Evolutionary conservation across 30 jellyfish, hydroid and myxozoan genomes (phyloP).

Genomic region (Pelagia noctiluca): DNA sequence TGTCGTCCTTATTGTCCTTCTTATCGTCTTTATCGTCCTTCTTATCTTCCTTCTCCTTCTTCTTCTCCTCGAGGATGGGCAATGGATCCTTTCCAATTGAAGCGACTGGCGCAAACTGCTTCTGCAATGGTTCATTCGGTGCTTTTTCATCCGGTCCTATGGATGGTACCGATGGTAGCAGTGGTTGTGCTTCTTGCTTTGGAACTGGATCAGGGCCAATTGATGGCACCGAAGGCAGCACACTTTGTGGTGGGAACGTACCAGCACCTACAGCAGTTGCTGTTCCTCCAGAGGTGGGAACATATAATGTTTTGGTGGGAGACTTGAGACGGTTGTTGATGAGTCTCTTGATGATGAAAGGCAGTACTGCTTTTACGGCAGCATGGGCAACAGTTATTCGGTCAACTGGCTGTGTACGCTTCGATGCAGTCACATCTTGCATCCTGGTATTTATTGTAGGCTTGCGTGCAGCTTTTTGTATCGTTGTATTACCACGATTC

Average conservation of each 20-base stretch:
- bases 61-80: slow-evolving; percentile 3
- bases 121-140: slow-evolving; percentile 4
- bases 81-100: slow-evolving; percentile 78
- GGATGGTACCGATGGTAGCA: slow-evolving; percentile 70
- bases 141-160: slow-evolving; percentile 40
- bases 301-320: slow-evolving; percentile 21
- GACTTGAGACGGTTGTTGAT: slow-evolving; percentile 6
- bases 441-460: not conserved
- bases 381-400: slow-evolving; percentile 69
- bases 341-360: slow-evolving; percentile 53
- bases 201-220: slow-evolving; percentile 60
- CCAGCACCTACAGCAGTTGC: not conserved
- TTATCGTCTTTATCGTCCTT: slow-evolving; percentile 11
- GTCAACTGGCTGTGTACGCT: slow-evolving; percentile 29
- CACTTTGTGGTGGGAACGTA: no score
- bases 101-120: slow-evolving; percentile 40
- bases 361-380: slow-evolving; percentile 80
- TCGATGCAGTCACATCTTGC: slow-evolving; percentile 18
- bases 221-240: slow-evolving; percentile 39
- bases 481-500: no score
- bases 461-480: not conserved
- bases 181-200: slow-evolving; percentile 18
- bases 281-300: slow-evolving; percentile 17
- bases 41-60: slow-evolving; percentile 14
- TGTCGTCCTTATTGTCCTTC: slow-evolving; percentile 28